phyloP scores from a whole-genome alignment of 2,797 vertebrate species.

The Varecia variegata region DNA sequence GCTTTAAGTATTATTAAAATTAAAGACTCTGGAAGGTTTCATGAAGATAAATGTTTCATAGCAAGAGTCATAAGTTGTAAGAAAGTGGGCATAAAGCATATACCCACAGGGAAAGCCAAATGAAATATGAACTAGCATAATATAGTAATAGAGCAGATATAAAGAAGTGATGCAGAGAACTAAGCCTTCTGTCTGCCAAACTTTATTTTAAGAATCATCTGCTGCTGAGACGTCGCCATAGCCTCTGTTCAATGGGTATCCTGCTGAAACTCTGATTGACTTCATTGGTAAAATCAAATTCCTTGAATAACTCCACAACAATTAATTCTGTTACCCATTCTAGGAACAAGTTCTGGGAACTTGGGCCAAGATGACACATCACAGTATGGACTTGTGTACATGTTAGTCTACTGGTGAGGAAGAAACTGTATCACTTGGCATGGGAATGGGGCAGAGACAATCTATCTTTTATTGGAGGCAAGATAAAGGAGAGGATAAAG shows the following conservation, averaged over 20 bases:
- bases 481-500: background rate
- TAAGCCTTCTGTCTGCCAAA: slow-evolving; percentile 32
- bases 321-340: background rate
- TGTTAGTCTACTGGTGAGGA: background rate
- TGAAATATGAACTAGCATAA: slow-evolving; percentile 60
- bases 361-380: background rate
- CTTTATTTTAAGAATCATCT: background rate
- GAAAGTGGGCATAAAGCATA: slow-evolving; percentile 32
- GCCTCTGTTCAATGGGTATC: slow-evolving; percentile 1
- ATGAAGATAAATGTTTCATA: slow-evolving; percentile 46
- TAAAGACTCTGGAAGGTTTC: slow-evolving; percentile 44
- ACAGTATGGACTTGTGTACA: background rate
- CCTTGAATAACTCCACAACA: background rate
- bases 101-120: slow-evolving; percentile 33
- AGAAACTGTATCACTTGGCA: slow-evolving; percentile 35
- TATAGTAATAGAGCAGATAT: slow-evolving; percentile 1
- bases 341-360: background rate
- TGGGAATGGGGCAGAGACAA: background rate
- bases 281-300: background rate
- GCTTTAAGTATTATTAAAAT: slow-evolving; percentile 31
- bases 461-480: background rate
- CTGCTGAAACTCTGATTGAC: background rate
- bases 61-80: slow-evolving; percentile 14
- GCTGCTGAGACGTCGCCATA: background rate
- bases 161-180: slow-evolving; percentile 6